These are phyloP conservation scores for Neoniphon sammara DNA, from an alignment of 2,797 vertebrate species.

Conservation along the genomic window DNA sequence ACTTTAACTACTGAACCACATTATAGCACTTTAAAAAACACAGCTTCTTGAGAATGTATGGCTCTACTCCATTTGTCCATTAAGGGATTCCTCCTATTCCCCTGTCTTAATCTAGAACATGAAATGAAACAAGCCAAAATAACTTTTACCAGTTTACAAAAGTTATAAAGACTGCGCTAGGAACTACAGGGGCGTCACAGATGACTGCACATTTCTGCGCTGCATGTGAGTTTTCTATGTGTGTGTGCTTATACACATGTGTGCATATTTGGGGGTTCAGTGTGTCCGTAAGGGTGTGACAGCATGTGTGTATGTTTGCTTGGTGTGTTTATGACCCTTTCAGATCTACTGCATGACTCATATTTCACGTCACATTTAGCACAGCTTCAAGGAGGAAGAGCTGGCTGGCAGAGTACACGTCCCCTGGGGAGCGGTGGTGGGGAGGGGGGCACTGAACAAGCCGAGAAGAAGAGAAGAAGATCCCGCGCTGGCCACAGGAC, in stretches of 20 bases:
- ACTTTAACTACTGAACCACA: constrained; percentile 48
- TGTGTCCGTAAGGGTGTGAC: constrained; percentile 19
- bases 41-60: constrained; percentile 42
- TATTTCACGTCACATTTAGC: constrained; percentile 77
- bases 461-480: constrained; percentile 10
- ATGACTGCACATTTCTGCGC: constrained; percentile 29
- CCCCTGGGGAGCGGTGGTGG: constrained; percentile 28
- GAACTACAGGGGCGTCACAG: constrained; percentile 35
- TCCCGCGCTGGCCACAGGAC: constrained; percentile 30
- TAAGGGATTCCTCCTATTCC: constrained; percentile 29
- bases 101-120: constrained; percentile 53
- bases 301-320: constrained; percentile 41
- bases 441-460: constrained; percentile 17
- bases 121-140: constrained; percentile 44
- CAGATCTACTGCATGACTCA: constrained; percentile 61
- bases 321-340: constrained; percentile 63
- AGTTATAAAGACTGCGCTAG: constrained; percentile 16
- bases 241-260: neutral
- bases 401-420: constrained; percentile 25
- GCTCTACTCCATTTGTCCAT: constrained; percentile 26
- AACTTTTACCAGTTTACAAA: constrained; percentile 39
- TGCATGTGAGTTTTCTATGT: constrained; percentile 1
- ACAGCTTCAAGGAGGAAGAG: constrained; percentile 60
- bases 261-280: constrained; percentile 29
- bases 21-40: constrained; percentile 56